These are phyloP conservation scores for Acleris cristana DNA, from an alignment of 2,888 invertebrate genomes.

Conservation along the genomic window DNA sequence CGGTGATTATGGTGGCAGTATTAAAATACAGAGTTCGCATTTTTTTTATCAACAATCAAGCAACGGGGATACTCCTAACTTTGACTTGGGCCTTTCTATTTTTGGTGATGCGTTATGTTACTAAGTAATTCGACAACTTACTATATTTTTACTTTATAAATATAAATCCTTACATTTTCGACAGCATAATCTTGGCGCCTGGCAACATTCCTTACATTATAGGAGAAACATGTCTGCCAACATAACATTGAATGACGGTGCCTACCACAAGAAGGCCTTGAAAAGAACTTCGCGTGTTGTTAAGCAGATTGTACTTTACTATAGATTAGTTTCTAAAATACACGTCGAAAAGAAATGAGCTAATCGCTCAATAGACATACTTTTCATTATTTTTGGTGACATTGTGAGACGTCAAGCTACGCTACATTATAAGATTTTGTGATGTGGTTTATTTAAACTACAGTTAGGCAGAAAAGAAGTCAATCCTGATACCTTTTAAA, in stretches of 20 bases:
- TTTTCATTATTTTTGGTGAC: constrained; percentile 2
- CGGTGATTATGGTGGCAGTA: not conserved
- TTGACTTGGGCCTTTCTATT: no score
- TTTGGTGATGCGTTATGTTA: no score
- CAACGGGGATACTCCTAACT: not conserved
- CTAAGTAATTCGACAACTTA: no score
- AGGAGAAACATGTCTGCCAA: constrained; percentile 19
- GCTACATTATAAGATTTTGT: no score
- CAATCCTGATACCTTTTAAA: no score
- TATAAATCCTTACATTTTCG: no score
- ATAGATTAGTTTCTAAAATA: constrained; percentile 14
- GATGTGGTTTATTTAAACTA: no score
- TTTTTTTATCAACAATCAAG: not conserved
- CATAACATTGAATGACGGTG: constrained; percentile 8
- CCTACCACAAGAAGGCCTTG: constrained; percentile 13
- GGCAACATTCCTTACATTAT: not conserved
- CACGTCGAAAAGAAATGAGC: not conserved
- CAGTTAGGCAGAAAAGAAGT: no score
- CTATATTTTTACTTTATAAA: no score
- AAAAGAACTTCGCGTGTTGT: constrained; percentile 26
- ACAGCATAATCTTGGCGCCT: no score
- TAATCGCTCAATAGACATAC: not conserved
- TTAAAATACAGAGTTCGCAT: no score
- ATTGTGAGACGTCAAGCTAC: constrained; percentile 1
- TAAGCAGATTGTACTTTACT: constrained; percentile 15